These are phyloP conservation scores for Phrixothrix hirtus DNA, from an alignment of 2,888 invertebrate genomes.

Conservation along the genomic window DNA sequence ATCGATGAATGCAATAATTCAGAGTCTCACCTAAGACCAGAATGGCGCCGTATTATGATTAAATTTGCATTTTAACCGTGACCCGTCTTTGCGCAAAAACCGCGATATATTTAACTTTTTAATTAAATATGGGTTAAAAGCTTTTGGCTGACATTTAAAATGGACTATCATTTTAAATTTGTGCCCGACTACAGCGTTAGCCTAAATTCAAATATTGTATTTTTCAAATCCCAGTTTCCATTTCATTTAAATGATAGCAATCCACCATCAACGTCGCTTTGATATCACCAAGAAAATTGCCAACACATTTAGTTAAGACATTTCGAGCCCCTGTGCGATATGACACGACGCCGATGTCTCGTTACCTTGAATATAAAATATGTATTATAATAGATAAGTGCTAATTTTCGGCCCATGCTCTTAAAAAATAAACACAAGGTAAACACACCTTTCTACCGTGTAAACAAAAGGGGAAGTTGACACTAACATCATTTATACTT, in stretches of 20 bases:
- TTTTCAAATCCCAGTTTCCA: conserved; percentile 39
- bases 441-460: not conserved
- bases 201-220: conserved; percentile 29
- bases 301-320: conserved; percentile 36
- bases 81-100: conserved; percentile 38
- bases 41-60: conserved; percentile 40
- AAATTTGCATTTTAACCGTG: conserved; percentile 47
- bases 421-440: not conserved
- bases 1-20: conserved; percentile 41
- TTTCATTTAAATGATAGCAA: conserved; percentile 41
- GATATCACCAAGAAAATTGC: conserved; percentile 41
- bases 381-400: conserved; percentile 29
- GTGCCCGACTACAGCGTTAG: conserved; percentile 23
- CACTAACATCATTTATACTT: too few species aligned
- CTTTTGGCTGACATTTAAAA: conserved; percentile 28
- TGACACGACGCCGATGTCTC: conserved; percentile 21
- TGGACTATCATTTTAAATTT: conserved; percentile 30
- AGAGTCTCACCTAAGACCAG: conserved; percentile 38
- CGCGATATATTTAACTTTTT: conserved; percentile 46
- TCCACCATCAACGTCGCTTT: conserved; percentile 35
- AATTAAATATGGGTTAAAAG: conserved; percentile 43
- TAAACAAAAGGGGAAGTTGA: too few species aligned
- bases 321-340: conserved; percentile 25
- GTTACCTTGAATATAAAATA: conserved; percentile 40
- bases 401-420: conserved; percentile 3